These are phyloP conservation scores for Scrobipalpa costella DNA, from an alignment of 2,888 invertebrate species.

Conservation along the genomic window DNA sequence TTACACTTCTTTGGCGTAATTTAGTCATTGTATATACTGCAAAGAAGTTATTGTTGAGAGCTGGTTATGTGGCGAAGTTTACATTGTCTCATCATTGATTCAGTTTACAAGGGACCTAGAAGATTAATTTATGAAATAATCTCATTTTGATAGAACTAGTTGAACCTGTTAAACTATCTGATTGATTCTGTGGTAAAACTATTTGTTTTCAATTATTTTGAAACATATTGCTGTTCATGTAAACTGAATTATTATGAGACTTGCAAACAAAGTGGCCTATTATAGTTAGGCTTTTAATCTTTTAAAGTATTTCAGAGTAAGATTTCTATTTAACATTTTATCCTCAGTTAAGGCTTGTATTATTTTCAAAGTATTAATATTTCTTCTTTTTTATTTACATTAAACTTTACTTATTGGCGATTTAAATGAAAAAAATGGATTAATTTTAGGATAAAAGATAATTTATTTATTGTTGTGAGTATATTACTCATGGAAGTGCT, in stretches of 20 bases:
- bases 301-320: conserved; percentile 63
- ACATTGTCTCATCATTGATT: conserved; percentile 38
- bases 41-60: conserved; percentile 66
- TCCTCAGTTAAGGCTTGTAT: conserved; percentile 68
- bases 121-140: background rate
- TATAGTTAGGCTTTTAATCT: conserved; percentile 59
- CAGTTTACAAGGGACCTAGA: conserved; percentile 7
- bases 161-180: too few species aligned
- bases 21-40: conserved; percentile 74
- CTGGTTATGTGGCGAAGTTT: conserved; percentile 63
- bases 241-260: background rate
- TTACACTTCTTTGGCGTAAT: conserved; percentile 65
- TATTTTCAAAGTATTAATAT: conserved; percentile 73
- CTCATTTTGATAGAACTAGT: too few species aligned
- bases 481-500: conserved; percentile 34
- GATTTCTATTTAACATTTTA: conserved; percentile 69
- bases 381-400: conserved; percentile 49
- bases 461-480: conserved; percentile 41
- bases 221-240: background rate
- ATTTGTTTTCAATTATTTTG: too few species aligned
- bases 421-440: conserved; percentile 32
- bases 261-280: conserved; percentile 69
- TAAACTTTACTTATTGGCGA: conserved; percentile 48
- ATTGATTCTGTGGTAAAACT: too few species aligned
- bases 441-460: conserved; percentile 37